Evolutionary conservation across 1,140 invertebrate species (phyloP), one percentile per base, ranked within the genome.

Genomic region (Drosophila guanche): DNA sequence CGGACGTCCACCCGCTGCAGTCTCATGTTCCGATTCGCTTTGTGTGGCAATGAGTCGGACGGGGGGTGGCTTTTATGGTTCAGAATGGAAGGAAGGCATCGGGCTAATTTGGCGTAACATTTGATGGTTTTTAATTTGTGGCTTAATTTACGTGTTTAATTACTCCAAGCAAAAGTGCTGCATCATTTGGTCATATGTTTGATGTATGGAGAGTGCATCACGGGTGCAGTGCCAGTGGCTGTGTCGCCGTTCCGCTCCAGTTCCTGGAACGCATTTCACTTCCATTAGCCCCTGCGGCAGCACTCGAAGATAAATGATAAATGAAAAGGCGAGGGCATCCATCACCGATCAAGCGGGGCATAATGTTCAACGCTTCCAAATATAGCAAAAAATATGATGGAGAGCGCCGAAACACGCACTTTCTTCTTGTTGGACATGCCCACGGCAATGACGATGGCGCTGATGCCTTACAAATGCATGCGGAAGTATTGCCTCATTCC

Each of bases 281-380:
- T 79, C 62, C 65, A 68, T 68, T 65, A 76, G 76, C 74, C 66
- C 67, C 10, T 37, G 33, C 33, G 33, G 76, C 72, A 55, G 68
- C 79, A 66, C 57, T 63, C 60, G 42, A 85, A 88, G 83, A 88
- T 88, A 68, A 88, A 88, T 88, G 83, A 83, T 76, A 68, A 50
- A 76, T 76, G 73, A 50, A 76, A 78, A 60, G 62, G 62, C 81
- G 33, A 50, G 58, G 66, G 58, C 74, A 83, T 88, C 84, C 75
- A 78, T 88, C 83, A 88, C 60, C 75, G 63, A 88, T 86, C 80
- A 85, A 76, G 80, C 80, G 72, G 71, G 58, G 74, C 58, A 63
- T 16, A 67, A 66, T 62, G 61, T 54, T 41, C 61, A 54, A 37
- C 42, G 60, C 52, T 66, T 52, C 80, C 79, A 84, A 84, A 84